phyloP scores from a whole-genome alignment of 2,888 invertebrate genomes.

The Luperina testacea region DNA sequence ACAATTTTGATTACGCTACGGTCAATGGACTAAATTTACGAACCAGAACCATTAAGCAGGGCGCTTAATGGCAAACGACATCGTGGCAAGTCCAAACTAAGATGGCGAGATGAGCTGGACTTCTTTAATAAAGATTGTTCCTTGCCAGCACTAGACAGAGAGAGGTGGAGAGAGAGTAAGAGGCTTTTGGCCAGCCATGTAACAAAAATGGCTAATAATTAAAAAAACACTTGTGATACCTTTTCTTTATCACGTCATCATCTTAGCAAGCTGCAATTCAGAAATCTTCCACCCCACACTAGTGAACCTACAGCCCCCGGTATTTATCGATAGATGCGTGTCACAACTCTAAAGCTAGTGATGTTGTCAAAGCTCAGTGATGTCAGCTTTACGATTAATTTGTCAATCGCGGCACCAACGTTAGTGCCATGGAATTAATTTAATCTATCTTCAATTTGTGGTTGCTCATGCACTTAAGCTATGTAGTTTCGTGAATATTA shows the following conservation, averaged over 20 bases:
- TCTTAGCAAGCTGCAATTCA: background rate
- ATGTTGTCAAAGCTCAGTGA: slow-evolving; percentile 57
- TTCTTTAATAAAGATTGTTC: background rate
- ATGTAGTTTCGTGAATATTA: background rate
- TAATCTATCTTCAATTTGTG: slow-evolving; percentile 34
- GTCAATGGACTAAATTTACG: no score
- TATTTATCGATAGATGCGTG: slow-evolving; percentile 23
- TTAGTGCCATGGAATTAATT: slow-evolving; percentile 40
- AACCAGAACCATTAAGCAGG: no score
- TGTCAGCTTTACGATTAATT: slow-evolving; percentile 52
- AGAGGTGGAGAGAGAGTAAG: no score
- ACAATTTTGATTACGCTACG: no score
- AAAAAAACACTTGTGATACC: background rate
- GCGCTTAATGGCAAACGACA: no score
- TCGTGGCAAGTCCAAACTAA: no score
- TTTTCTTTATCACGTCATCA: no score
- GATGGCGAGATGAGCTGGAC: no score
- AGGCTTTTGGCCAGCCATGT: background rate
- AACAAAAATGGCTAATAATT: background rate
- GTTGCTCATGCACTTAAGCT: background rate
- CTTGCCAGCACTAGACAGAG: no score
- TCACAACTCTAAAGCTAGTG: slow-evolving; percentile 52
- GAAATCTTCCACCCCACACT: no score
- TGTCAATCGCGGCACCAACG: slow-evolving; percentile 48
- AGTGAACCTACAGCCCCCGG: background rate